Percentiles rank a stretch among this genome's conserved stretches.
These are phyloP conservation scores for Xyrichtys novacula DNA, from an alignment of 2,797 vertebrate genomes.

Conservation along the genomic window DNA sequence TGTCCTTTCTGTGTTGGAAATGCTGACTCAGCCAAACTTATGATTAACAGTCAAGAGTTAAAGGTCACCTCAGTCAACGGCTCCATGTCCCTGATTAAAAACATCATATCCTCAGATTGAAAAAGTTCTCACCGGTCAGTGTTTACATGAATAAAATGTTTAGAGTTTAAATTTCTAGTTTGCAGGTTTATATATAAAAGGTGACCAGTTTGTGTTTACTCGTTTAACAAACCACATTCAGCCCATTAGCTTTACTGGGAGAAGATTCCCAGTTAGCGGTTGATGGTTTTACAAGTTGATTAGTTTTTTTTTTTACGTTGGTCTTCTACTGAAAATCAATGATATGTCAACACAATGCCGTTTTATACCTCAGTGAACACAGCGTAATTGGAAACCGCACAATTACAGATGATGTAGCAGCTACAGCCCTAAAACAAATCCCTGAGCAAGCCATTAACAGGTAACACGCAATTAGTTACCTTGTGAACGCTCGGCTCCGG, in stretches of 20 bases:
- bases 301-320: conserved; percentile 1
- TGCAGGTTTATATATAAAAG: too few species aligned
- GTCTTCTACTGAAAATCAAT: conserved; percentile 24
- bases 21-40: too few species aligned
- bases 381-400: conserved; percentile 51
- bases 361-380: conserved; percentile 41
- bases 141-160: too few species aligned
- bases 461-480: conserved; percentile 64
- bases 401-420: conserved; percentile 51
- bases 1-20: too few species aligned
- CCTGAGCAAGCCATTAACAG: conserved; percentile 64
- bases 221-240: too few species aligned
- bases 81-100: too few species aligned
- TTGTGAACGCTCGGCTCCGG: conserved; percentile 49
- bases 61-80: too few species aligned
- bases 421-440: conserved; percentile 43
- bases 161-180: too few species aligned
- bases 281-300: not conserved
- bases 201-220: too few species aligned
- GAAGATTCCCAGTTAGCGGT: conserved; percentile 5
- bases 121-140: too few species aligned
- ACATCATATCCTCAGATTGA: too few species aligned
- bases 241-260: not conserved
- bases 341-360: conserved; percentile 25
- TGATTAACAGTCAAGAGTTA: too few species aligned